Evolutionary conservation across 92 coral and sea anemone species (phyloP).

Genomic region (Bergia puertoricense): DNA sequence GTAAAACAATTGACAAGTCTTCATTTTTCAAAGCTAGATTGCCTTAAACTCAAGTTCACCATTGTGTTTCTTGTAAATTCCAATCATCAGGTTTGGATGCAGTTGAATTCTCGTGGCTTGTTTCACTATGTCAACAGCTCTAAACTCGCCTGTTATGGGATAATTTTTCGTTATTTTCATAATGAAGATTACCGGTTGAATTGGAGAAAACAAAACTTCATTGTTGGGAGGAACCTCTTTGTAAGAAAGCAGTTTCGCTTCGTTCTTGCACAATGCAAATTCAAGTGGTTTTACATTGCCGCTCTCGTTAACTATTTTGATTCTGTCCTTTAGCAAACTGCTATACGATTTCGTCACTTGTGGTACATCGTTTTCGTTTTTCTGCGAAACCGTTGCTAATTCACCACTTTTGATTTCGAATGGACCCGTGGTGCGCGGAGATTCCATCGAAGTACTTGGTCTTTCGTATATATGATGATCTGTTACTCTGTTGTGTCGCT

Average conservation of each 20-base stretch:
- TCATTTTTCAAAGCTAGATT: background rate
- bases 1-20: too few relatives aligned
- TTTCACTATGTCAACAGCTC: background rate
- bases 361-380: background rate
- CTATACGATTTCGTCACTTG: background rate
- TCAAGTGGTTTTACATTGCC: background rate
- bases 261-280: conserved; percentile 5
- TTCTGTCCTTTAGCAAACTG: background rate
- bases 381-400: background rate
- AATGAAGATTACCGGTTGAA: background rate
- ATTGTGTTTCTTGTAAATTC: background rate
- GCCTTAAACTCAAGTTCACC: background rate
- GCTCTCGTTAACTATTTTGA: background rate
- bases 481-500: background rate
- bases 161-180: background rate
- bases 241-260: background rate
- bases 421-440: background rate
- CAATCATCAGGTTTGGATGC: background rate
- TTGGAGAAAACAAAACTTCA: background rate
- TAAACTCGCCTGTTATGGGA: background rate
- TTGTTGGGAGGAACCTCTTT: background rate
- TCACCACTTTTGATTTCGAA: background rate
- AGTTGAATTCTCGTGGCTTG: background rate
- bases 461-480: background rate
- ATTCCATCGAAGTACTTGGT: background rate